phyloP scores from a whole-genome alignment of 2,888 invertebrate genomes.

The Luperina nickerlii region DNA sequence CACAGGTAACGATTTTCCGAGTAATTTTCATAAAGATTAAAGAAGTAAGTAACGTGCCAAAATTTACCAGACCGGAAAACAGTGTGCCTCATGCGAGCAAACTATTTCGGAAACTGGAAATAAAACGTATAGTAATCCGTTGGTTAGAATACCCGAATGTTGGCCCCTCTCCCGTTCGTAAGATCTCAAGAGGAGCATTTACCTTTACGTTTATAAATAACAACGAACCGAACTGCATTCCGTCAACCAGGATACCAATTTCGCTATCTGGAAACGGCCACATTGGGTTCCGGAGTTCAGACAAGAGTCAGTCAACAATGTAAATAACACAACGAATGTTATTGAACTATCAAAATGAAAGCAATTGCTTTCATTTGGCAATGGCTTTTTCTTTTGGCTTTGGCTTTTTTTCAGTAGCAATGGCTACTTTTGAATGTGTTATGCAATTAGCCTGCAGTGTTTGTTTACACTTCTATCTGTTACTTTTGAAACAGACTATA shows the following conservation, averaged over 20 bases:
- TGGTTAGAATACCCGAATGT: conserved; percentile 15
- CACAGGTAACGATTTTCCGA: conserved; percentile 13
- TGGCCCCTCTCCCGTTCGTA: conserved; percentile 13
- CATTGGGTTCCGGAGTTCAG: too few species aligned
- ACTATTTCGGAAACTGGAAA: conserved; percentile 41
- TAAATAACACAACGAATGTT: too few species aligned
- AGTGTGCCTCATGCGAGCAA: conserved; percentile 19
- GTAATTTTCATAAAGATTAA: conserved; percentile 19
- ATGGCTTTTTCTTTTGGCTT: too few species aligned
- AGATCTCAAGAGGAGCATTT: conserved; percentile 2
- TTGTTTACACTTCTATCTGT: not conserved
- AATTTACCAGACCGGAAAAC: conserved; percentile 39
- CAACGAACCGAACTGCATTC: not conserved
- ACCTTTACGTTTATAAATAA: conserved; percentile 8
- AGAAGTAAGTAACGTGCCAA: conserved; percentile 40
- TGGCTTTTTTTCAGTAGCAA: too few species aligned
- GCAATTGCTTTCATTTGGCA: too few species aligned
- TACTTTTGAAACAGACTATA: not conserved
- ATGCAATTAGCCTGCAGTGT: too few species aligned
- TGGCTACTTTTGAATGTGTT: too few species aligned
- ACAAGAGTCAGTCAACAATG: too few species aligned
- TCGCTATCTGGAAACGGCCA: not conserved
- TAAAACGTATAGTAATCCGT: conserved; percentile 8
- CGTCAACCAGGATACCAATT: not conserved
- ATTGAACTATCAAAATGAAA: too few species aligned